phyloP scores from a whole-genome alignment of 2,797 vertebrate species.

The Etheostoma perlongum region DNA sequence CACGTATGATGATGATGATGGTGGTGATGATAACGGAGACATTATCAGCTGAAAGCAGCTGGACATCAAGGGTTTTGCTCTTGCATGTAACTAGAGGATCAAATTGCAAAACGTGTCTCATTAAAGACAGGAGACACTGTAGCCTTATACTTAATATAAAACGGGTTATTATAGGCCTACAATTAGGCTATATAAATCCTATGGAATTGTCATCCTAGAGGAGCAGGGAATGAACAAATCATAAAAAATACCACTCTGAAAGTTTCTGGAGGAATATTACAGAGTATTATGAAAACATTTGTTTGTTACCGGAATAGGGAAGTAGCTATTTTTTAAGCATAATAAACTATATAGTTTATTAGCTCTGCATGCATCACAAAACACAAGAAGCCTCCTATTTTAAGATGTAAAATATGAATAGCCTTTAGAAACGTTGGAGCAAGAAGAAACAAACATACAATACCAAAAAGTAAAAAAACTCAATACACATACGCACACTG shows the following conservation, averaged over 20 bases:
- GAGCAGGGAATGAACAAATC: neutral
- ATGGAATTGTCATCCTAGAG: neutral
- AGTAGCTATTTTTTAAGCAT: conserved; percentile 3
- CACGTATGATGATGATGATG: conserved; percentile 4
- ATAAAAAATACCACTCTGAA: neutral
- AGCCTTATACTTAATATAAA: neutral
- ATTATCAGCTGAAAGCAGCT: neutral
- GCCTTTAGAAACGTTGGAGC: neutral
- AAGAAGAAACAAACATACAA: conserved; percentile 1
- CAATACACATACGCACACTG: neutral
- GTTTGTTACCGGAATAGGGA: neutral
- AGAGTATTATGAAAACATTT: neutral
- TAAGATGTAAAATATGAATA: neutral
- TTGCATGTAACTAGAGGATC: conserved; percentile 41
- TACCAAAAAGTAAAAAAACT: neutral
- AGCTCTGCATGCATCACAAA: neutral
- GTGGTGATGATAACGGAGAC: neutral
- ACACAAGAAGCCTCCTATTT: neutral
- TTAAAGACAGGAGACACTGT: conserved; percentile 6
- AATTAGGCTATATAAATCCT: neutral
- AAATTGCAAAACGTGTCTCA: conserved; percentile 36
- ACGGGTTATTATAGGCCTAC: neutral
- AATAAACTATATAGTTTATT: neutral
- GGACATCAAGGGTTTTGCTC: neutral
- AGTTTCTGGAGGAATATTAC: neutral